phyloP scores from a whole-genome alignment of 1,140 invertebrate species.

The Papilio dardanus region DNA sequence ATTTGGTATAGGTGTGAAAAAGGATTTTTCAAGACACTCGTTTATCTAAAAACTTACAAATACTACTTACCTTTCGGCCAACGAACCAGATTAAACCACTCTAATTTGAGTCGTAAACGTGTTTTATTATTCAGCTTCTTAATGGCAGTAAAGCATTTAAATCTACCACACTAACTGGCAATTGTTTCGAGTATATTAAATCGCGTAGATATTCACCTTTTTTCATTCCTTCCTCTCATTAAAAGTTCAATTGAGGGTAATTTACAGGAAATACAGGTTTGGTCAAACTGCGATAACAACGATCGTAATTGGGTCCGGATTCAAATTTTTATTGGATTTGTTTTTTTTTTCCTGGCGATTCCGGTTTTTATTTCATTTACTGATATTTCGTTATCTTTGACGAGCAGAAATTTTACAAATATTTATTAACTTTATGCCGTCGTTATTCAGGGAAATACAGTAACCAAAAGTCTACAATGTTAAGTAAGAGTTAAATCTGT shows the following conservation, averaged over 20 bases:
- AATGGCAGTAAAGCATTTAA: neutral
- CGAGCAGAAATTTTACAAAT: neutral
- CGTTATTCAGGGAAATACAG: no score
- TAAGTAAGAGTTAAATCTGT: no score
- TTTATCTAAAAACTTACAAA: neutral
- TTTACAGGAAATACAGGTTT: slow-evolving; percentile 11
- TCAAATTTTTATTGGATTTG: slow-evolving; percentile 9
- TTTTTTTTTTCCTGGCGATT: slow-evolving; percentile 2
- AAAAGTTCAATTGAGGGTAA: slow-evolving; percentile 2
- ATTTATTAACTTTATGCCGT: no score
- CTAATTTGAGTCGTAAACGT: neutral
- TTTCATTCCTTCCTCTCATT: neutral
- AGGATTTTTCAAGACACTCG: neutral
- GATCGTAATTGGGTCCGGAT: slow-evolving; percentile 2
- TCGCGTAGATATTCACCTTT: neutral
- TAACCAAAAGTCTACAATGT: no score
- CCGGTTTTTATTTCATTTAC: slow-evolving; percentile 10
- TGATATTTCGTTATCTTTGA: neutral
- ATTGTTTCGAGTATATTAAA: neutral
- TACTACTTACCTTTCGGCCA: neutral
- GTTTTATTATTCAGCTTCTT: neutral
- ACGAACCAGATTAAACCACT: neutral
- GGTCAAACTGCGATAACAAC: slow-evolving; percentile 1
- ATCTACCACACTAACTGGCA: neutral
- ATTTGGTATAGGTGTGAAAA: neutral